These are phyloP conservation scores for Chrysemys picta DNA, from an alignment of 2,113 vertebrate species.

Conservation along the genomic window DNA sequence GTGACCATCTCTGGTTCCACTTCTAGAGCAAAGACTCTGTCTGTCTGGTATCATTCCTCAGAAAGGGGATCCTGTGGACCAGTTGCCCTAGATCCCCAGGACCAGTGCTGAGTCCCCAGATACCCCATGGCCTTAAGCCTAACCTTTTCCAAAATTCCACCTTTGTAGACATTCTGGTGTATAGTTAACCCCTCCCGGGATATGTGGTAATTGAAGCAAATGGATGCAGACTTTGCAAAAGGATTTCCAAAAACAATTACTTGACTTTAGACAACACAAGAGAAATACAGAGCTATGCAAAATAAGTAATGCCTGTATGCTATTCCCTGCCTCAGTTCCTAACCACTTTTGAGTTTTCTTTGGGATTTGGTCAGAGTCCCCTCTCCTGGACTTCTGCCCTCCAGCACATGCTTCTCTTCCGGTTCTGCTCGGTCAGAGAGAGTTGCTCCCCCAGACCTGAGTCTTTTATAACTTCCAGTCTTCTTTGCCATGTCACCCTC, in stretches of 20 bases:
- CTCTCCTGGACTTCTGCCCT: neutral
- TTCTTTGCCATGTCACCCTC: too few relatives aligned
- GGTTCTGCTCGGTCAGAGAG: neutral
- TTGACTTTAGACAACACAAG: neutral
- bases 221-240: neutral
- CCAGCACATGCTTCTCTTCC: neutral
- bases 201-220: neutral
- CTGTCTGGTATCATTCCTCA: too few relatives aligned
- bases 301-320: neutral
- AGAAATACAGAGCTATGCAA: neutral
- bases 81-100: too few relatives aligned
- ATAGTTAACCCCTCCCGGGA: neutral
- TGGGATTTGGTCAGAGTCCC: neutral
- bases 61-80: too few relatives aligned
- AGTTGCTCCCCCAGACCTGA: too few relatives aligned
- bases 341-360: neutral
- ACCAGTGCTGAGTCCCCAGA: too few relatives aligned
- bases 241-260: neutral
- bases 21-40: too few relatives aligned
- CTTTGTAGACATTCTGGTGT: neutral
- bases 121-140: neutral
- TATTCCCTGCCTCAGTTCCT: neutral
- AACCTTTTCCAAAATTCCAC: neutral
- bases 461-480: too few relatives aligned
- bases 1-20: too few relatives aligned